Conservation (phyloP, 2,797 vertebrate species). For the Squalus acanthias region DNA sequence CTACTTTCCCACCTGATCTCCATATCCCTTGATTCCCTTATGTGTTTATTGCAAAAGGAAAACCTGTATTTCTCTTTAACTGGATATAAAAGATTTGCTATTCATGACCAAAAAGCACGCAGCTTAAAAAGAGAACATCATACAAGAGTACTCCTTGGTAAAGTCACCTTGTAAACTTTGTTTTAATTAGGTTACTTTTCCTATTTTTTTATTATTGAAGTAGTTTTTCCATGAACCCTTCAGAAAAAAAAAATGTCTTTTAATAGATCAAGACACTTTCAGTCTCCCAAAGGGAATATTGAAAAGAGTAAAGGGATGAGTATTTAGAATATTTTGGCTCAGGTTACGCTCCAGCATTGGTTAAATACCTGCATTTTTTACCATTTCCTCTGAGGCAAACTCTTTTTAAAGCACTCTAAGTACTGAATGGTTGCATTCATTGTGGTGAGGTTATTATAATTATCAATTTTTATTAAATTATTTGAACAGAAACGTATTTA, state of each 20-base stretch:
- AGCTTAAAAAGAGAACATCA: background rate
- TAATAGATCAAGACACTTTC: background rate
- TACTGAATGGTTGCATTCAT: conserved; percentile 10
- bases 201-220: background rate
- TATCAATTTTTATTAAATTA: background rate
- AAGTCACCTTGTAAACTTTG: background rate
- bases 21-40: background rate
- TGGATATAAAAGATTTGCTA: background rate
- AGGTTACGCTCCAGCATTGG: background rate
- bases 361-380: conserved; percentile 11
- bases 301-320: conserved; percentile 20
- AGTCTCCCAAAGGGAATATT: background rate
- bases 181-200: background rate
- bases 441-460: background rate
- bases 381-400: conserved; percentile 15
- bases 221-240: background rate
- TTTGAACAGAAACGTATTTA: background rate
- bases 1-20: background rate
- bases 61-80: background rate
- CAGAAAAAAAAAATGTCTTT: background rate
- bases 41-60: background rate
- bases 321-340: conserved; percentile 8
- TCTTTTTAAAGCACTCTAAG: background rate
- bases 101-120: background rate
- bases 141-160: background rate